Percentiles rank a stretch among this genome's conserved stretches.
Conservation (phyloP, 2,888 invertebrate genomes). For the Ceriagrion tenellum region DNA sequence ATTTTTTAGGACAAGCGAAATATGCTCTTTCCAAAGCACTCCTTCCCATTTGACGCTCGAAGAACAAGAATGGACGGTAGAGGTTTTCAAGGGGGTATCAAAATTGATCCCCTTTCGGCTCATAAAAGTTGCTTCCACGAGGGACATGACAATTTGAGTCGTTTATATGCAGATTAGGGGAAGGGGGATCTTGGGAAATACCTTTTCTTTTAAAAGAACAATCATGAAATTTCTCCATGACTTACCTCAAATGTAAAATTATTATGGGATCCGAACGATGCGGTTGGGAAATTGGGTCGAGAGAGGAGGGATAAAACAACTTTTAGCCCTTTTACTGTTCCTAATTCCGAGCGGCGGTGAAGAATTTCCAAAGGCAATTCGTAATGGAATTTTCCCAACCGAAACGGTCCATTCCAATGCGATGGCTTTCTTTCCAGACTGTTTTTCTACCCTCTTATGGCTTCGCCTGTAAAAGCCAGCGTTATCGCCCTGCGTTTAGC, state of each 20-base stretch:
- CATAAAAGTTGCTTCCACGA: not conserved
- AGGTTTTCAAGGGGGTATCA: not conserved
- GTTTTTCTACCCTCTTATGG: not conserved
- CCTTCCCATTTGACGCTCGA: not conserved
- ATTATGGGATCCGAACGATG: not conserved
- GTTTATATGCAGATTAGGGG: constrained; percentile 12
- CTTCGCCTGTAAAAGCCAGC: not conserved
- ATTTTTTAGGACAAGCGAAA: not conserved
- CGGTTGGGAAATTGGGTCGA: not conserved
- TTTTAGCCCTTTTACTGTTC: not conserved
- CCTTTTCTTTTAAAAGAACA: not conserved
- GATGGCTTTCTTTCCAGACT: not conserved
- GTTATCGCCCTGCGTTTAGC: not conserved
- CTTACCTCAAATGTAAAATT: constrained; percentile 25
- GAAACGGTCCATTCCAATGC: constrained; percentile 13
- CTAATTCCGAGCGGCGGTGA: not conserved
- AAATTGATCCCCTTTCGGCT: not conserved
- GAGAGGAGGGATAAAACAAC: not conserved
- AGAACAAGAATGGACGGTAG: not conserved
- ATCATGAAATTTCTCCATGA: not conserved
- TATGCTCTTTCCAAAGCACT: not conserved
- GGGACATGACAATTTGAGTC: not conserved
- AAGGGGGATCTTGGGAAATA: not conserved
- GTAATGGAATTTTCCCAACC: not conserved
- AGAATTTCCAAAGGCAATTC: not conserved